Percentiles rank a stretch among this genome's conserved stretches.
phyloP scores from a whole-genome alignment of 2,888 invertebrate species.

The Xylota segnis region DNA sequence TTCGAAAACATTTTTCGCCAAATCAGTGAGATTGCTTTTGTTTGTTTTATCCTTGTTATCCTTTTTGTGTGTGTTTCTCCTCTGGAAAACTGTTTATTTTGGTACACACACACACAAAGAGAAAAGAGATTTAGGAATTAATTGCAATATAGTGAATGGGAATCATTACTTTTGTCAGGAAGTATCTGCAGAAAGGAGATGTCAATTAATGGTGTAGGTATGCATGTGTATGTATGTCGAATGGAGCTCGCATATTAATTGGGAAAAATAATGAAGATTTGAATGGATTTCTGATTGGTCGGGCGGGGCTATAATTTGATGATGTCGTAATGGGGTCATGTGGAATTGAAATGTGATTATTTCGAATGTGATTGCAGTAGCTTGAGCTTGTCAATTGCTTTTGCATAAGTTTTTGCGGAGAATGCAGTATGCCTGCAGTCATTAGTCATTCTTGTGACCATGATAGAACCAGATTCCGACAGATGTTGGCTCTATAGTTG shows the following conservation, averaged over 20 bases:
- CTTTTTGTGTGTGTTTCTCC: constrained; percentile 5
- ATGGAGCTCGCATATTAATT: constrained; percentile 34
- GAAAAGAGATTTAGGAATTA: constrained; percentile 17
- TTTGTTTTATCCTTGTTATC: constrained; percentile 31
- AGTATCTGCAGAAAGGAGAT: constrained; percentile 6
- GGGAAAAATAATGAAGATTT: constrained; percentile 45
- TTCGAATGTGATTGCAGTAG: background rate
- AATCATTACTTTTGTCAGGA: constrained; percentile 10
- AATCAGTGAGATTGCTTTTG: constrained; percentile 35
- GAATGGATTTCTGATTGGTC: constrained; percentile 34
- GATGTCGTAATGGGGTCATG: constrained; percentile 3
- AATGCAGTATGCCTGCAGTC: no score
- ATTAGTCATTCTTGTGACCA: no score
- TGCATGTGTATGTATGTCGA: background rate
- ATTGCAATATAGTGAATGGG: constrained; percentile 34
- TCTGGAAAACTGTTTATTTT: background rate
- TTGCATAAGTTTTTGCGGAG: no score
- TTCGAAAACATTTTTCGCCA: constrained; percentile 12
- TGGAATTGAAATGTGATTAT: constrained; percentile 11
- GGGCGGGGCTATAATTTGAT: background rate
- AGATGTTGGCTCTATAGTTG: no score
- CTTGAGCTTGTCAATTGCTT: no score
- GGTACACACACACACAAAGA: background rate
- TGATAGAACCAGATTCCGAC: no score
- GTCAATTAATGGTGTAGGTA: constrained; percentile 22